Percentiles rank a stretch among this genome's conserved stretches.
phyloP scores from a whole-genome alignment of 2,113 vertebrate genomes.

The Cephalopholis sonnerati region DNA sequence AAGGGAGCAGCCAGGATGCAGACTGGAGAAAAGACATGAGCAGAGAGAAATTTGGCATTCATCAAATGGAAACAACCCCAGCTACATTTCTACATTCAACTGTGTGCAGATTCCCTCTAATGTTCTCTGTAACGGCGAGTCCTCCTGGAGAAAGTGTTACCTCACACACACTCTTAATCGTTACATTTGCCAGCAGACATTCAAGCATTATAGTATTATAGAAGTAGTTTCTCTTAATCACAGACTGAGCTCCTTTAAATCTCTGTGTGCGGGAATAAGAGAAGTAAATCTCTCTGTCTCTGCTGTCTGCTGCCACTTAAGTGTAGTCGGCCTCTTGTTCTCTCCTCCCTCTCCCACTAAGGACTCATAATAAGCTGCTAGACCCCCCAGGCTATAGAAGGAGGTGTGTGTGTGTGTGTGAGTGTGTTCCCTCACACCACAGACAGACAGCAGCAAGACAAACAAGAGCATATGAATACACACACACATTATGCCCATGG shows the following conservation, averaged over 20 bases:
- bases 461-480: constrained; percentile 7
- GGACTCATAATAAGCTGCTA: constrained; percentile 69
- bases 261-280: constrained; percentile 71
- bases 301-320: constrained; percentile 73
- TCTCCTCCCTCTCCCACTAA: constrained; percentile 71
- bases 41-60: constrained; percentile 54
- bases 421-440: constrained; percentile 19
- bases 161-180: constrained; percentile 55
- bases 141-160: constrained; percentile 25
- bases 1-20: constrained; percentile 27
- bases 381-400: constrained; percentile 62
- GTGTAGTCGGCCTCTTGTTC: constrained; percentile 68
- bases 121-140: not conserved
- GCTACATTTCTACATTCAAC: constrained; percentile 15
- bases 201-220: constrained; percentile 68
- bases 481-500: constrained; percentile 7
- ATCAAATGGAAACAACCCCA: constrained; percentile 56
- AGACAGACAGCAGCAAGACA: constrained; percentile 39
- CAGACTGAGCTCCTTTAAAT: constrained; percentile 78
- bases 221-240: constrained; percentile 76
- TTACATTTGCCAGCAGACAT: constrained; percentile 65
- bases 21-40: constrained; percentile 25
- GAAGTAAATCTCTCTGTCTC: constrained; percentile 72
- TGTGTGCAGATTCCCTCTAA: constrained; percentile 28
- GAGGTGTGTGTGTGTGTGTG: constrained; percentile 39